A percentile compares a stretch with the other conserved stretches of the same genome.
Conservation (phyloP, 2,888 invertebrate species). For the Platypus cylindrus region DNA sequence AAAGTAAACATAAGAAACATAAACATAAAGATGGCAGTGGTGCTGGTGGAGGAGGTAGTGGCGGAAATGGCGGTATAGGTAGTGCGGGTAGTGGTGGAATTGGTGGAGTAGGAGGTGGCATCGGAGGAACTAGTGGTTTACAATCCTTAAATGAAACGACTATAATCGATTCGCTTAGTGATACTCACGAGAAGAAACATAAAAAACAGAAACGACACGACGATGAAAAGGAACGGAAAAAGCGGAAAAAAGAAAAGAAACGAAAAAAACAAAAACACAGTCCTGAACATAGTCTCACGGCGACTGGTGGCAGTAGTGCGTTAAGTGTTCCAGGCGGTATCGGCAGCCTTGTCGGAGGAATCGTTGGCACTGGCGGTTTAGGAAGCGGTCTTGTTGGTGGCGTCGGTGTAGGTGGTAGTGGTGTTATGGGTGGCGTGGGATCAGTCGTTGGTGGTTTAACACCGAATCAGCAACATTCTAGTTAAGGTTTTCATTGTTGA, state of each 20-base stretch:
- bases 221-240: slow-evolving; percentile 86
- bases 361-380: too few species aligned
- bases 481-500: slow-evolving; percentile 14
- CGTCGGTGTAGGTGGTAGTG: too few species aligned
- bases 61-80: too few species aligned
- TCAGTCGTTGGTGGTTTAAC: slow-evolving; percentile 57
- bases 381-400: too few species aligned
- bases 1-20: slow-evolving; percentile 91
- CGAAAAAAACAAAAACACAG: slow-evolving; percentile 90
- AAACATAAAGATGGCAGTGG: slow-evolving; percentile 81
- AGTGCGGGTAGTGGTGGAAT: too few species aligned
- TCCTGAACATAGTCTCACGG: slow-evolving; percentile 70
- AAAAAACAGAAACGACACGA: slow-evolving; percentile 90
- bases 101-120: too few species aligned
- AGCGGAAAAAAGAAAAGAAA: slow-evolving; percentile 90
- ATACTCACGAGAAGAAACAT: slow-evolving; percentile 89
- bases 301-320: too few species aligned
- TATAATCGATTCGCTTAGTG: slow-evolving; percentile 48
- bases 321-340: too few species aligned
- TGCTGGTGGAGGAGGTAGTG: too few species aligned
- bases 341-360: too few species aligned
- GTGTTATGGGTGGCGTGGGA: too few species aligned
- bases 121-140: too few species aligned
- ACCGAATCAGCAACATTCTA: slow-evolving; percentile 45
- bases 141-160: slow-evolving; percentile 51